Base-by-base conservation (phyloP, 1,140 invertebrate species). In the Proctacanthus coquilletti region DNA sequence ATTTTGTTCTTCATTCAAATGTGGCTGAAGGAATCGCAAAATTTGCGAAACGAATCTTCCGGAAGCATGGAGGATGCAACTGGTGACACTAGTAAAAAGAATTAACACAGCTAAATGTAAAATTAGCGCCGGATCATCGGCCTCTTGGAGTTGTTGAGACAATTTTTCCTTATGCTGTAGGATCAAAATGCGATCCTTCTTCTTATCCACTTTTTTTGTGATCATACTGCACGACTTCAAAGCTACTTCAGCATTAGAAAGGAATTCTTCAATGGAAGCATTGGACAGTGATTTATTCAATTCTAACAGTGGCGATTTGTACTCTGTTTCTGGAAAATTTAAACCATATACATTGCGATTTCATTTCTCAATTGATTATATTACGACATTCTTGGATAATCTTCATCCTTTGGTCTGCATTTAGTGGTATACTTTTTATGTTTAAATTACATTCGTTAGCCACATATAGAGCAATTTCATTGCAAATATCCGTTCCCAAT, bases 31-130 rank as follows among this genome's bases (percentile, higher is more conserved):
- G 56, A 75, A 81, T 2, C 62, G 48, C 15, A 95, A 62, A 42
- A 96, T 74, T 15, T 74, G 66, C 0, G 86, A 78, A 3, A 96
- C 84, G 63, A 89, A 87, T 57, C 85, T 77, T 0, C 91, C 91
- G 18, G 88, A 92, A 9, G 84, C 84, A 54, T 95, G 85, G 11
- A 97, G 47, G 61, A 91, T 84, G 46, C 62, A 74, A 49, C 86
- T 76, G 10, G 81, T 86, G 0, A 77, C 64, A 8, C 73, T 70
- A 15, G 84, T 85, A 49, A 93, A 93, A 15, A 94, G 67, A 18
- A 92, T 65, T 30, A 91, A 68, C 5, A 71, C 72, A 2, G 75
- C 72, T 27, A 94, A 61, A 59, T 95, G 89, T 11, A 97, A 58
- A n/a, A 76, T 68, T 21, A 92, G 60, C 0, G 89, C 85, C 19